Evolutionary conservation across 2,113 vertebrate species (phyloP).

Genomic region (Jacana jacana): DNA sequence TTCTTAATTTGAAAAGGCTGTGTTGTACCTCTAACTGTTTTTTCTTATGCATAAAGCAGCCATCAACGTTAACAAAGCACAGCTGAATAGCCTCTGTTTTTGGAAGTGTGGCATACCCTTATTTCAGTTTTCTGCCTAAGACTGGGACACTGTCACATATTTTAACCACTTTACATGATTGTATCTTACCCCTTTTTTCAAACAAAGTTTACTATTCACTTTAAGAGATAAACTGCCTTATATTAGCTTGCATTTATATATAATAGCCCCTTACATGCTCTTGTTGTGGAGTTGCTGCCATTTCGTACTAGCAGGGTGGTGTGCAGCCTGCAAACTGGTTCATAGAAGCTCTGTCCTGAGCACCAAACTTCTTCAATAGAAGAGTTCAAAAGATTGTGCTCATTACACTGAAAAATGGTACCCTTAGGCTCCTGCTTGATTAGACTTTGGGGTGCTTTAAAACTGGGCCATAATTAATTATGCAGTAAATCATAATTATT

Average conservation of each 20-base stretch:
- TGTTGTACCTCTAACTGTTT: background rate
- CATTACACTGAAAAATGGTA: background rate
- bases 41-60: background rate
- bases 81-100: background rate
- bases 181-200: background rate
- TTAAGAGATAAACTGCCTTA: background rate
- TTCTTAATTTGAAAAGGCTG: background rate
- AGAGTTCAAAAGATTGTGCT: background rate
- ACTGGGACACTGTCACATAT: rapidly evolving
- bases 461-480: background rate
- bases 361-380: background rate
- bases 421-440: background rate
- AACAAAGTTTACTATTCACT: background rate
- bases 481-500: background rate
- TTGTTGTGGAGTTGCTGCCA: background rate
- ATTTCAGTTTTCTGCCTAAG: background rate
- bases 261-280: background rate
- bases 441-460: conserved; percentile 7
- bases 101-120: background rate
- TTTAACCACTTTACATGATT: background rate
- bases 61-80: background rate
- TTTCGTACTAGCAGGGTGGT: background rate
- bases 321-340: background rate
- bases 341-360: background rate
- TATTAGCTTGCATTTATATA: background rate